Percentiles rank a stretch among this genome's conserved stretches.
Conservation (phyloP, 2,888 invertebrate species). For the Caenorhabditis sulstoni region DNA sequence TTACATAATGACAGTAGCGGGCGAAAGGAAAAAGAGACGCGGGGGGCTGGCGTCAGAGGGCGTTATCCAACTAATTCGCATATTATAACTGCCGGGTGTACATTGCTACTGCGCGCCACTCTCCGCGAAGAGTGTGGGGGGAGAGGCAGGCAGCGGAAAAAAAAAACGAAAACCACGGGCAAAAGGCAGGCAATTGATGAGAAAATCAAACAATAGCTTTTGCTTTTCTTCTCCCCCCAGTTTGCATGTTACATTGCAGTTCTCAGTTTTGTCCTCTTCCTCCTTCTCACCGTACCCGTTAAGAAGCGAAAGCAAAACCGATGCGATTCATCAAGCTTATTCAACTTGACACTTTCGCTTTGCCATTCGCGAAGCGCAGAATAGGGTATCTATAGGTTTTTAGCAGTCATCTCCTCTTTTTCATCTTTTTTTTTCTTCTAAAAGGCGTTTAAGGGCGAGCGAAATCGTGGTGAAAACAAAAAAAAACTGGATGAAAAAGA, state of each 20-base stretch:
- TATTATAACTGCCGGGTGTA: conserved; percentile 47
- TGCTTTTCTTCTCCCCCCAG: conserved; percentile 1
- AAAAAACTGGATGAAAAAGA: conserved; percentile 14
- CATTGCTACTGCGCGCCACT: conserved; percentile 28
- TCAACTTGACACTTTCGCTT: conserved; percentile 42
- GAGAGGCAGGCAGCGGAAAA: conserved; percentile 3
- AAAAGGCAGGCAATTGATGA: conserved; percentile 36
- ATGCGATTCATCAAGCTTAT: conserved; percentile 47
- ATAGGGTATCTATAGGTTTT: conserved; percentile 21
- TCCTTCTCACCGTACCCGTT: background rate
- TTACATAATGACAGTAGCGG: conserved; percentile 45
- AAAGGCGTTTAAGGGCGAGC: background rate
- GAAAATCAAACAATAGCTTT: conserved; percentile 57
- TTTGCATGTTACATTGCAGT: conserved; percentile 52
- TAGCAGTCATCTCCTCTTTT: background rate
- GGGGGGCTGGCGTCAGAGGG: conserved; percentile 36
- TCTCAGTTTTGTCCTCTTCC: conserved; percentile 10
- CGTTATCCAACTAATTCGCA: conserved; percentile 53
- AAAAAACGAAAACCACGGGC: conserved; percentile 9
- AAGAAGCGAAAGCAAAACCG: background rate
- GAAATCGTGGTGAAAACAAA: conserved; percentile 20
- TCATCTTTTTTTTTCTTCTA: background rate
- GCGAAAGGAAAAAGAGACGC: too few species aligned
- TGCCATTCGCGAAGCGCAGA: background rate
- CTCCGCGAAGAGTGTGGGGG: too few species aligned